These are phyloP conservation scores for Danionella cerebrum DNA, from an alignment of 2,113 vertebrate species.

Conservation along the genomic window DNA sequence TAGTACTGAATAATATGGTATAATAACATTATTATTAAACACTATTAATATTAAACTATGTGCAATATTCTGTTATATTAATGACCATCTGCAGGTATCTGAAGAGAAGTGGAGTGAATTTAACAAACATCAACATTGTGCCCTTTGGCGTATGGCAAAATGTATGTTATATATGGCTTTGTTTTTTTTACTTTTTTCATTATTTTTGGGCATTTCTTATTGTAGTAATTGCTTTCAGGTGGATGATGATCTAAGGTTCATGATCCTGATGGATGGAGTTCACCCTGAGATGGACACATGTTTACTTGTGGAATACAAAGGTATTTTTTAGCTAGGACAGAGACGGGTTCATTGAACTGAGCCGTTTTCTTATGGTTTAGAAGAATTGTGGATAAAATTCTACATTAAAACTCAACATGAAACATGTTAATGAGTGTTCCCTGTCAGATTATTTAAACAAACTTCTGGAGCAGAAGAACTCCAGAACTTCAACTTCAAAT, in stretches of 20 bases:
- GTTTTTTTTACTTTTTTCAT: not conserved
- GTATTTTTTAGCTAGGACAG: no score
- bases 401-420: no score
- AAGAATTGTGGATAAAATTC: no score
- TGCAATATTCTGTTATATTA: not conserved
- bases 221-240: constrained; percentile 44
- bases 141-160: constrained; percentile 72
- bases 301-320: constrained; percentile 75
- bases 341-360: no score
- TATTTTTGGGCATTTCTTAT: not conserved
- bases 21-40: no score
- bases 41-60: no score
- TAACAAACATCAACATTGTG: constrained; percentile 68
- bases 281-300: constrained; percentile 79
- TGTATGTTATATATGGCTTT: constrained; percentile 39
- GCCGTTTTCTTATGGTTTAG: no score
- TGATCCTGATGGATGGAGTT: constrained; percentile 76
- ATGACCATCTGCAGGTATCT: constrained; percentile 45
- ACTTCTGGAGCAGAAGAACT: no score
- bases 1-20: no score
- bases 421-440: no score
- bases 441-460: no score
- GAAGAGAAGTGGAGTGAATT: constrained; percentile 57
- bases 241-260: constrained; percentile 65
- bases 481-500: no score